These are phyloP conservation scores for Apodemus speciosus DNA, from an alignment of 2,113 vertebrate species.

Conservation along the genomic window DNA sequence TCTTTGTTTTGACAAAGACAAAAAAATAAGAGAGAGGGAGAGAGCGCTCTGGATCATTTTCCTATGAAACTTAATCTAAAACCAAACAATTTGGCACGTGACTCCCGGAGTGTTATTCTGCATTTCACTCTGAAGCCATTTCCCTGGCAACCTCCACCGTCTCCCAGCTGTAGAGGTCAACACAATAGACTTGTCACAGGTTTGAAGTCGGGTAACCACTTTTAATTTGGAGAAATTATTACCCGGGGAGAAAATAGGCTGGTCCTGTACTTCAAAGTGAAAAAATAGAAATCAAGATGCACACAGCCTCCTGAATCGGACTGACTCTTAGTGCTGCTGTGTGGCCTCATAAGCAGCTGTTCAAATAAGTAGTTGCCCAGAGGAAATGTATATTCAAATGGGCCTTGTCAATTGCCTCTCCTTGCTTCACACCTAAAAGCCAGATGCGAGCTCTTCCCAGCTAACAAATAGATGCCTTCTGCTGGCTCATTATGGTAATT, in stretches of 20 bases:
- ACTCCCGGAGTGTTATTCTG: slow-evolving; percentile 59
- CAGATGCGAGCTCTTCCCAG: slow-evolving; percentile 84
- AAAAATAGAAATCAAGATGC: slow-evolving; percentile 82
- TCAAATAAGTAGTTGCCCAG: slow-evolving; percentile 84
- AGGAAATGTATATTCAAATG: slow-evolving; percentile 85
- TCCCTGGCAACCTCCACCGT: slow-evolving; percentile 75
- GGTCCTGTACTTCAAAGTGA: slow-evolving; percentile 83
- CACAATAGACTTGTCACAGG: slow-evolving; percentile 85
- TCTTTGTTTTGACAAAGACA: slow-evolving; percentile 79
- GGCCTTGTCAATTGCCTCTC: slow-evolving; percentile 71
- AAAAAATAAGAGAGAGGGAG: slow-evolving; percentile 55
- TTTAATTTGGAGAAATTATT: slow-evolving; percentile 91
- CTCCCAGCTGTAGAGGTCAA: slow-evolving; percentile 78
- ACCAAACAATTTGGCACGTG: slow-evolving; percentile 71
- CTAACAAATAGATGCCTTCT: slow-evolving; percentile 86
- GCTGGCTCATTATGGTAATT: slow-evolving; percentile 91
- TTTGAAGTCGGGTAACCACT: slow-evolving; percentile 87
- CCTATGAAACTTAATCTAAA: slow-evolving; percentile 77
- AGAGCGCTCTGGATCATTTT: slow-evolving; percentile 70
- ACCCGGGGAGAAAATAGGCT: slow-evolving; percentile 88
- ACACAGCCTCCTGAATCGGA: slow-evolving; percentile 74
- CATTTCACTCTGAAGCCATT: slow-evolving; percentile 68
- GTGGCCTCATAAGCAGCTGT: slow-evolving; percentile 85
- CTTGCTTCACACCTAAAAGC: slow-evolving; percentile 82
- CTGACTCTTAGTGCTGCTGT: slow-evolving; percentile 78